Evolutionary conservation across 2,113 vertebrate genomes (phyloP), one percentile per base, ranked within the genome.

Genomic region (Takifugu flavidus): DNA sequence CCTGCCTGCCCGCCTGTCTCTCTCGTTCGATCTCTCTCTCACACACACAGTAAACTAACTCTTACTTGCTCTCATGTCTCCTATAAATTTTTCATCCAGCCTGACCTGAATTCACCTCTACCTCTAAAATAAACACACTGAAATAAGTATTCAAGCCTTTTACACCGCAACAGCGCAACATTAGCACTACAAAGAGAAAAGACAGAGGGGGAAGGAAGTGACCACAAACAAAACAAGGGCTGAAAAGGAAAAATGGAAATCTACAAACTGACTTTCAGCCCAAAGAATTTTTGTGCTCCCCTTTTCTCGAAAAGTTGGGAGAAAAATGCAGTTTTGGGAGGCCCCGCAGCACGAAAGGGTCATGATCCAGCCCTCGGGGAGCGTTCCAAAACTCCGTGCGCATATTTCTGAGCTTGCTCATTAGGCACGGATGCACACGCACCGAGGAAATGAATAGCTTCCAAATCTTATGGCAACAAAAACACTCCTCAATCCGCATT

Each of bases 381-480:
- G 58, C 52, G 59, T 65, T 67, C 62, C 53, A 58, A 25, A 46
- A 47, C 62, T 31, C 51, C 51, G 54, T 65, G 56, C 52, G 63
- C 0, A 62, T 61, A 42, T 73, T 72, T 73, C 53, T 14, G 62
- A 45, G 54, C 53, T 1, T 61, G 43, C 65, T 68, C 56, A 61
- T 72, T 68, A 2, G 54, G 44, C 43, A 2, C 7, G 11, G 7
- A 44, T 3, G 0, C 29, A 49, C 27, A 56, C 26, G 28, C 56
- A 69, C 67, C 72, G 70, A 77, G 69, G 66, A 79, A 73, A 78
- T 72, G 25, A 77, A 74, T 2, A 72, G 64, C 44, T 76, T 49
- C 11, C 34, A 39, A 39, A 39, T 39, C 34, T 39, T 39, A 78
- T 60, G 20, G 44, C 44, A 39, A 51, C 31, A 66, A 47, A 43